These are phyloP conservation scores for Apamea monoglypha DNA, from an alignment of 2,888 invertebrate genomes.

Conservation along the genomic window DNA sequence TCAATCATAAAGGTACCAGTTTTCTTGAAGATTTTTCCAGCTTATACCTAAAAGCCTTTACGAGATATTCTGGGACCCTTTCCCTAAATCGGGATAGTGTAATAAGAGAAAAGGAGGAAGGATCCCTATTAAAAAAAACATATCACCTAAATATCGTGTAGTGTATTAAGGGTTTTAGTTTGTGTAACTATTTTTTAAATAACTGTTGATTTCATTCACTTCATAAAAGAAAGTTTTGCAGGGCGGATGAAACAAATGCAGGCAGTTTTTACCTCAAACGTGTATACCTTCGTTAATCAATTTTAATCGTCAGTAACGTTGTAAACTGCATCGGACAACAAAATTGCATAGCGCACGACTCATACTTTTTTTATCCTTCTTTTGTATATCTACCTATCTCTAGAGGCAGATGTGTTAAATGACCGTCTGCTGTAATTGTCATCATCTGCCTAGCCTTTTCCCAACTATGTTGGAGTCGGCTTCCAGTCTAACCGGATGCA, in stretches of 20 bases:
- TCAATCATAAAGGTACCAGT: too few relatives aligned
- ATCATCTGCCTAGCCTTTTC: too few relatives aligned
- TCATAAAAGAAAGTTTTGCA: background rate
- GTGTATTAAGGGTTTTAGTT: background rate
- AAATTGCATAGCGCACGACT: constrained; percentile 24
- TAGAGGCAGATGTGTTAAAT: background rate
- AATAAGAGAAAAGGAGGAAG: background rate
- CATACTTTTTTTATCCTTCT: background rate
- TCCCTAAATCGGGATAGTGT: background rate
- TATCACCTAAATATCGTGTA: too few relatives aligned
- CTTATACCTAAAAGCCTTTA: background rate
- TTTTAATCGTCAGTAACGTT: background rate
- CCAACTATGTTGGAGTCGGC: too few relatives aligned
- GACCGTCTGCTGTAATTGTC: too few relatives aligned
- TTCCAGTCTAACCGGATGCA: too few relatives aligned
- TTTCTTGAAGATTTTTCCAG: background rate
- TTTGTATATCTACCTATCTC: background rate
- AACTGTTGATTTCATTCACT: background rate
- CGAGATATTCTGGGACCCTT: background rate
- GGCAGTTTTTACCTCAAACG: background rate
- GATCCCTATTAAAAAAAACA: too few relatives aligned
- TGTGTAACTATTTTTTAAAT: background rate
- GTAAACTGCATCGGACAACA: background rate
- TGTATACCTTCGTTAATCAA: background rate
- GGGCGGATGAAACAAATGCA: background rate